Evolutionary conservation across 2,888 invertebrate genomes (phyloP), one percentile per base, ranked within the genome.

Genomic region (Dryobotodes eremita): DNA sequence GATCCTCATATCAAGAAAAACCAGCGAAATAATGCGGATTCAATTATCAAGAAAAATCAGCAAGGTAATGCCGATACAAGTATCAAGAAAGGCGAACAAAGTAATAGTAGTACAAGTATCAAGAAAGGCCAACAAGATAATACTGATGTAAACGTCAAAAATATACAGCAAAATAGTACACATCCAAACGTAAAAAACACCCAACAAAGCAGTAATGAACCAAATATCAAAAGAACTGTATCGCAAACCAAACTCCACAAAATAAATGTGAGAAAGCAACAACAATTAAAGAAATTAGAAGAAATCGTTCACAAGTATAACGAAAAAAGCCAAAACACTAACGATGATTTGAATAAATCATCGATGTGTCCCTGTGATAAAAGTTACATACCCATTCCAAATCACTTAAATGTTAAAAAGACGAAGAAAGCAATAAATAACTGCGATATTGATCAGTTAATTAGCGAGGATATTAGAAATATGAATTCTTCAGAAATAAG

Each of bases 261-360:
- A 89, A 62, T 94, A 50, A 92, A 89, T 83, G 77, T 89, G 23
- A 95, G 92, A 91, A 96, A 95, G 89, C 92, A 94, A 88, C 93
- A 95, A 75, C 94, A 95, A 82, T 80, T 97, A 61, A 95, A 95
- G 85, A 96, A 95, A 85, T 90, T 96, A n/a, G 95, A 96, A 89
- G 93, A 94, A 80, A 93, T 95, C 53, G 94, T 94, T 53, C 92
- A 87, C 75, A 96, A 96, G 89, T 95, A 94, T 86, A 95, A 90
- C 76, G 93, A 95, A 86, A 92, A 90, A 88, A 91, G 89, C 75
- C 86, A 92, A 85, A 92, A 92, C 83, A 85, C 78, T 59, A 83
- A 82, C 62, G 89, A 89, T 50, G 89, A 90, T 50, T 81, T 75
- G 79, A 92, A 85, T 79, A 85, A 85, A 57, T 23, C 61, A 11